Evolutionary conservation across 2,113 vertebrate species (phyloP), one percentile per base, ranked within the genome.

Genomic region (Aptenodytes forsteri): DNA sequence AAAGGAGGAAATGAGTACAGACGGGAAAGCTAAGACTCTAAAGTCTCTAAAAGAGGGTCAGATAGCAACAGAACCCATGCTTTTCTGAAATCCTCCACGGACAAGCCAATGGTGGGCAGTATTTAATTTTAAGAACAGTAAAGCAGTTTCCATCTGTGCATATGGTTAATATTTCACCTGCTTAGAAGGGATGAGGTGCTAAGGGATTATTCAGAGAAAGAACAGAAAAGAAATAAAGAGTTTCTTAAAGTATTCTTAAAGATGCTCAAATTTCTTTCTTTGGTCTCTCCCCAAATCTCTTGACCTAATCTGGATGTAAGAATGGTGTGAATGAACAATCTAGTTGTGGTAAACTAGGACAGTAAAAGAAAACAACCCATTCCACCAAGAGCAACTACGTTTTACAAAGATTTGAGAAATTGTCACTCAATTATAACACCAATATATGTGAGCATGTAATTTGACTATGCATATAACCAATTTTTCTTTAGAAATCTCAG

Each of bases 81-180:
- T 89, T 85, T 87, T 56, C 66, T 50, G 27, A 79, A 91, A 83
- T 82, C 19, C 18, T 84, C 44, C 40, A 69, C 9, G 59, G 36
- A 64, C 23, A 84, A 75, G 49, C 5, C 56, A 86, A 23, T 27
- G 17, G 32, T 88, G 58, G 64, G 55, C 32, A 89, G 81, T 78
- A 92, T 75, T 92, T 92, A 59, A 84, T 93, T 91, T 89, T 85
- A 92, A 86, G 75, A 90, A 88, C 9, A 83, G 36, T 73, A 86
- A 93, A 86, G 59, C 34, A 61, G 86, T 72, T 87, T 86, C 38
- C 32, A 52, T 55, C 50, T 73, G 25, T 62, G 42, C 34, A 69
- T 84, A 83, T 32, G 16, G 42, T 56, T 84, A 91, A 81, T 91
- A 92, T 62, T 73, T 80, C 34, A 76, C 34, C 62, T 92, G 52